Base-by-base conservation (phyloP, 2,797 vertebrate genomes). In the Valencia hispanica region DNA sequence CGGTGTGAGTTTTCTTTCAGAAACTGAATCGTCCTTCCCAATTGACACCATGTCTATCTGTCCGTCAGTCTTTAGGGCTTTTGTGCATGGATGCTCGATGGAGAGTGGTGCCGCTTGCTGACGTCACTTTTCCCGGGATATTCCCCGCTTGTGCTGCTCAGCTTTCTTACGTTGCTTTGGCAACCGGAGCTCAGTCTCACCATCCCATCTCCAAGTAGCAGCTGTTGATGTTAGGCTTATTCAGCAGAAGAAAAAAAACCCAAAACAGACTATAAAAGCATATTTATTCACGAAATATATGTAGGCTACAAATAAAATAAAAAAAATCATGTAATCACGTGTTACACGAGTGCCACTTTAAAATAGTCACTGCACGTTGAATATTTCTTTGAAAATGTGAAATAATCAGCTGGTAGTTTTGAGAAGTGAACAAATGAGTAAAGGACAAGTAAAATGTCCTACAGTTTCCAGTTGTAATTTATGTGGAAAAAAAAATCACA, bases 61-160 rank as follows among this genome's bases (percentile, higher is more conserved):
- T 15, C 2, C 14, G 17, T 20, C 32, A 22, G 17, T 74, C 51
- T 12, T 20, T 17, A 25, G 43, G 70, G 57, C 34, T 55, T 72
- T 9, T 17, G 3, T 32, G 30, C 11, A 66, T 43, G 80, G 65
- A 51, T 32, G 50, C 6, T 50, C 36, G 75, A 80, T 41, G 59
- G 61, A n/a, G 76, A 51, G 57, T 68, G 88, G 79, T 70, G 78
- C 82, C 77, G 55, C 69, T 22, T 15, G 32, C 15, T 91, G 78
- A 92, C 90, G 81, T 88, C 79, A 84, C 59, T 61, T 95, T 95
- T 96, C 94, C 92, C 93, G 93, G 95, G 93, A 79, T 89, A 88
- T 93, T 84, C 90, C 91, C 91, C 95, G 95, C 95, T 92, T 80
- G 17, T 34, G 36, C 70, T 59, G 70, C 69, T 10, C 39, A 72